phyloP scores from a whole-genome alignment of 2,113 vertebrate species.

The Entelurus aequoreus region DNA sequence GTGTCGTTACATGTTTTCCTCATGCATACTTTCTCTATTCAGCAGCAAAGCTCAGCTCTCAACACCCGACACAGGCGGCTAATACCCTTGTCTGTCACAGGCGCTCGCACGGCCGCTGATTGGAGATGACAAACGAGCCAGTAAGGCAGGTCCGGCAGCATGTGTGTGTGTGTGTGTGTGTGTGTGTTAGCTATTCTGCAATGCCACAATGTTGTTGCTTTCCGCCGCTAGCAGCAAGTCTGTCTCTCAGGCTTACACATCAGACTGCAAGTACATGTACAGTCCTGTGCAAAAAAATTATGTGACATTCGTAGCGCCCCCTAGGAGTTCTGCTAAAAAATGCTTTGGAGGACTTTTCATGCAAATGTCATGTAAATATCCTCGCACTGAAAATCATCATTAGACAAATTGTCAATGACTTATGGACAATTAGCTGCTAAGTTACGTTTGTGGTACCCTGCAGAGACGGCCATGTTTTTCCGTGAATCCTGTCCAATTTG shows the following conservation, averaged over 20 bases:
- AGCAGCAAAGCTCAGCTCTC: slow-evolving; percentile 63
- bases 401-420: too few species aligned
- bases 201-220: slow-evolving; percentile 20
- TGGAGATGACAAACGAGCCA: slow-evolving; percentile 71
- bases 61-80: slow-evolving; percentile 62
- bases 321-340: too few species aligned
- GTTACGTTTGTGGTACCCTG: too few species aligned
- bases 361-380: too few species aligned
- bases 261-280: too few species aligned
- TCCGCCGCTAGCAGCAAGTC: slow-evolving; percentile 21
- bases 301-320: too few species aligned
- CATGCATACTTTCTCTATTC: slow-evolving; percentile 72
- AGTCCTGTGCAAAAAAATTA: too few species aligned
- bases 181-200: slow-evolving; percentile 17
- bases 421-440: too few species aligned
- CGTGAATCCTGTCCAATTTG: too few species aligned
- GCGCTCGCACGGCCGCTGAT: slow-evolving; percentile 64
- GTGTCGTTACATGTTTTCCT: slow-evolving; percentile 74
- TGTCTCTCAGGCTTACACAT: slow-evolving; percentile 21
- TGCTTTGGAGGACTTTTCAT: too few species aligned
- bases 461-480: too few species aligned
- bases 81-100: slow-evolving; percentile 71
- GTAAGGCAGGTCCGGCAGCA: slow-evolving; percentile 71
- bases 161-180: slow-evolving; percentile 13
- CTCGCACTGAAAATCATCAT: too few species aligned